Evolutionary conservation across 2,113 vertebrate genomes (phyloP).

Genomic region (Poeciliopsis prolifica): DNA sequence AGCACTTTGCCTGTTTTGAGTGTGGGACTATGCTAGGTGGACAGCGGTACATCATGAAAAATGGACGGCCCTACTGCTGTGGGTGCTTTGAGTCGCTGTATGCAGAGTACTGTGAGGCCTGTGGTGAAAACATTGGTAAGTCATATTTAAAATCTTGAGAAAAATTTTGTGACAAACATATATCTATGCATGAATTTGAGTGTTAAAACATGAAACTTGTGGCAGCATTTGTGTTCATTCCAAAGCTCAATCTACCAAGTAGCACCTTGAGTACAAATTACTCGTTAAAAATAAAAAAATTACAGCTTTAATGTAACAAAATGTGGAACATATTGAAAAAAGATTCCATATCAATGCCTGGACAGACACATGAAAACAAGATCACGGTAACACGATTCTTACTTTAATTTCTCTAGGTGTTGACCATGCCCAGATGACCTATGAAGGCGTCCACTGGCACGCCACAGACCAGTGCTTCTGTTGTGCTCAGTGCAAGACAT

Average conservation of each 20-base stretch:
- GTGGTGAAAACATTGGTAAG: constrained; percentile 93
- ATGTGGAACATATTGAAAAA: background rate
- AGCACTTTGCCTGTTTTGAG: constrained; percentile 94
- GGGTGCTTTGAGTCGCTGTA: constrained; percentile 94
- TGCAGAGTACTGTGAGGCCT: constrained; percentile 94
- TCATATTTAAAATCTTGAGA: background rate
- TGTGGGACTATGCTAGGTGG: constrained; percentile 91
- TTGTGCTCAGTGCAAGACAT: constrained; percentile 92
- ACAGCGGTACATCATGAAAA: constrained; percentile 98
- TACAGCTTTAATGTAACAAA: too few relatives aligned
- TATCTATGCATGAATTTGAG: background rate
- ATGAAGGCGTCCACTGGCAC: constrained; percentile 95
- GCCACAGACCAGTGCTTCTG: constrained; percentile 94
- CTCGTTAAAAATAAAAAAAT: background rate
- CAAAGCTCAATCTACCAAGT: too few relatives aligned
- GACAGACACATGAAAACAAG: background rate
- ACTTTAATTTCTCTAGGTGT: constrained; percentile 80
- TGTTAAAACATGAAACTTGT: background rate
- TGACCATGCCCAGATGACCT: constrained; percentile 97
- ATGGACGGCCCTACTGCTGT: constrained; percentile 91
- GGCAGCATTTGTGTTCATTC: background rate
- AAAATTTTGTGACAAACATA: background rate
- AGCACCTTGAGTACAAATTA: background rate
- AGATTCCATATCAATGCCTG: background rate
- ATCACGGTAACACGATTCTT: background rate